Base-by-base conservation (phyloP, 2,888 invertebrate species). In the Pherbina coryleti region DNA sequence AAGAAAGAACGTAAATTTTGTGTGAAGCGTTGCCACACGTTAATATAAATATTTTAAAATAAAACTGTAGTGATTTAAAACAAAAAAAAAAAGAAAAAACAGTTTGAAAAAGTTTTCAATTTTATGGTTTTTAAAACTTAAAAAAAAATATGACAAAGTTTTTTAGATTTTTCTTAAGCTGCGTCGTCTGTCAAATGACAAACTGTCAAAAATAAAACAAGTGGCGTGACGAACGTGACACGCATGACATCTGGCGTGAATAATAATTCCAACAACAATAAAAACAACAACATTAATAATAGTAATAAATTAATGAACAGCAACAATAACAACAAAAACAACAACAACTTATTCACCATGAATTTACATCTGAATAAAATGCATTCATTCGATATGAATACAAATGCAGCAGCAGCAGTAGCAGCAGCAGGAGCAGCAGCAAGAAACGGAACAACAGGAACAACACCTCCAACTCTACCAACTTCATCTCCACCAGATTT, bases 401-500 rank as follows among this genome's bases (percentile, higher is more conserved):
- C 31, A 49, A 73, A 53, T 37, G 53, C 55, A 8, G 14, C 19
- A 7, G 66, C 73, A 19, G 28, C 57, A 25, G 66, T 55, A 55
- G 53, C 34, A 67, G 66, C 49, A 57, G 49, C 60, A 44, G 66
- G 60, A 75, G 76, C 72, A 31, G 55, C 55, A 57, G 76, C 77
- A 64, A 75, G 71, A 51, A 31, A 14, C 49, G 25, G 31, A 31
- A 34, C 64, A 51, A 73, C 73, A 19, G 66, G n/a, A 71, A 3
- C 75, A 31, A 53, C 71, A 53, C 31, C 73, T 49, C 37, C 62
- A n/a, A 66, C 78, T 60, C 70, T 78, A 62, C 71, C 81, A 31
- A 81, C 78, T 76, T 60, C 81, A 25, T 81, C 86, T 70, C 84
- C 88, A 78, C 86, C 87, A 14, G 89, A 90, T 77, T 89, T 89